Percentiles rank a stretch among this genome's conserved stretches.
Conservation (phyloP, 2,888 invertebrate genomes). For the Atethmia centrago region DNA sequence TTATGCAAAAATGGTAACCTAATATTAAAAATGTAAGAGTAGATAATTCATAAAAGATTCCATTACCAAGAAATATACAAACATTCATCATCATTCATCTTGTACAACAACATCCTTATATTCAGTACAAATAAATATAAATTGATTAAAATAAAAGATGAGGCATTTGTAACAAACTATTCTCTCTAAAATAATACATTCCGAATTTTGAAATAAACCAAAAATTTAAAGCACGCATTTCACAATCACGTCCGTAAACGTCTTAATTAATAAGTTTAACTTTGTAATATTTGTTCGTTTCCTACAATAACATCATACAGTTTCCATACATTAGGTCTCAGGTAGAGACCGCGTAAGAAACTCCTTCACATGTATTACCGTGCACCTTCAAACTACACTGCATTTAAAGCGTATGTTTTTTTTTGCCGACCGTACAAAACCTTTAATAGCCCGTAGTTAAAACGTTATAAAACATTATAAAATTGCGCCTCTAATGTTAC, state of each 20-base stretch:
- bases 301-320: conserved; percentile 32
- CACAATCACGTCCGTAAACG: conserved; percentile 40
- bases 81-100: conserved; percentile 24
- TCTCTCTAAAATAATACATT: conserved; percentile 5
- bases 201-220: conserved; percentile 10
- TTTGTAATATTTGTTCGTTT: conserved; percentile 38
- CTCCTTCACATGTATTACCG: conserved; percentile 7
- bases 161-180: conserved; percentile 38
- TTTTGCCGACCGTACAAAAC: conserved; percentile 17
- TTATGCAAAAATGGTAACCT: neutral
- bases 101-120: conserved; percentile 6
- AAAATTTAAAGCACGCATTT: conserved; percentile 24
- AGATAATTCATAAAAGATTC: conserved; percentile 34
- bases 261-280: conserved; percentile 32
- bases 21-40: neutral
- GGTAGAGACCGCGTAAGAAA: conserved; percentile 31
- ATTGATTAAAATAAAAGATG: conserved; percentile 2
- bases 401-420: conserved; percentile 35
- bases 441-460: conserved; percentile 24
- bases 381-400: conserved; percentile 49
- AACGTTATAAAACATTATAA: conserved; percentile 51
- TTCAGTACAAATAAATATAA: conserved; percentile 5
- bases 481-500: conserved; percentile 28
- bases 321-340: conserved; percentile 47
- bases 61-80: conserved; percentile 38